These are phyloP conservation scores for Champsocephalus esox DNA, from an alignment of 2,797 vertebrate genomes.

Conservation along the genomic window DNA sequence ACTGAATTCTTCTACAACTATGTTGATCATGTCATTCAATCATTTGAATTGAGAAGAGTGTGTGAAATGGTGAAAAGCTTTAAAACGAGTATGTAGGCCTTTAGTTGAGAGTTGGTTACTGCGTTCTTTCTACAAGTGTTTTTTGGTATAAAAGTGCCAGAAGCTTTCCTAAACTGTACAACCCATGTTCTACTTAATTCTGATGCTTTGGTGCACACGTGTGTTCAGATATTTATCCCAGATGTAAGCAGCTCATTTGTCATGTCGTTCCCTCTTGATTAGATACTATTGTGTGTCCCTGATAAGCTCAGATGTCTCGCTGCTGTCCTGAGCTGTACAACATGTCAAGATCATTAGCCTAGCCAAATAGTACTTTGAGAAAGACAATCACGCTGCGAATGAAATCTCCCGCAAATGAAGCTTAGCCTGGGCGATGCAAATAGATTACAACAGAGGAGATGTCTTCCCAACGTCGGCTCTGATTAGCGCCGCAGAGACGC, in stretches of 20 bases:
- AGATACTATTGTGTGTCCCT: conserved; percentile 28
- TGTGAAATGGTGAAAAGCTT: no score
- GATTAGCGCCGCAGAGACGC: conserved; percentile 61
- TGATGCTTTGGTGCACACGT: not conserved
- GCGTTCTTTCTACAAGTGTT: not conserved
- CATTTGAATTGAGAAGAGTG: not conserved
- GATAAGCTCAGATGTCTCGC: conserved; percentile 57
- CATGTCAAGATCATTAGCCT: conserved; percentile 69
- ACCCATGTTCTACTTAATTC: not conserved
- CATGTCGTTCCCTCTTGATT: conserved; percentile 23
- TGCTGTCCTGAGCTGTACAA: conserved; percentile 56
- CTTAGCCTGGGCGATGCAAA: conserved; percentile 54
- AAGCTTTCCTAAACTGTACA: not conserved
- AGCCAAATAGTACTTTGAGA: conserved; percentile 51
- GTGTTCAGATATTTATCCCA: conserved; percentile 17
- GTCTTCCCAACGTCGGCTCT: conserved; percentile 70
- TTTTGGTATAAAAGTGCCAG: not conserved
- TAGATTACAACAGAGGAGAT: conserved; percentile 67
- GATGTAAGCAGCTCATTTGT: conserved; percentile 27
- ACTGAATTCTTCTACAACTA: not conserved
- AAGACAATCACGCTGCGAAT: conserved; percentile 59
- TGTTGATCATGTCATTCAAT: not conserved
- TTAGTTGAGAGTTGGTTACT: not conserved
- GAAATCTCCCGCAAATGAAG: conserved; percentile 69
- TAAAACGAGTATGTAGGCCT: not conserved